Percentiles rank a stretch among this genome's conserved stretches.
phyloP scores from a whole-genome alignment of 2,888 invertebrate genomes.

The Dicranocentrus wangi region DNA sequence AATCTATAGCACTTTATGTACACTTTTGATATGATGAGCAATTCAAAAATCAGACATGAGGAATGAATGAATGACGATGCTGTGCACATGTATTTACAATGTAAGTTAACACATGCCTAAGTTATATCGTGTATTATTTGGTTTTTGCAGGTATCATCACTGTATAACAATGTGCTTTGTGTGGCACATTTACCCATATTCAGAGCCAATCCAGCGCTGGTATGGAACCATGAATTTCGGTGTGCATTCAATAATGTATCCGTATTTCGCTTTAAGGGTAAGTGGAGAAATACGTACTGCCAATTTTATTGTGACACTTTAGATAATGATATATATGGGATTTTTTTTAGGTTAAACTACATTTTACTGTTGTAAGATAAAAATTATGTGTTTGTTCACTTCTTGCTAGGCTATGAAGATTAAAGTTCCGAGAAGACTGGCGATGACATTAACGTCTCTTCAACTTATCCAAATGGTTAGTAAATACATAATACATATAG shows the following conservation, averaged over 20 bases:
- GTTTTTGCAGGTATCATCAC: constrained; percentile 57
- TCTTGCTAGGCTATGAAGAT: constrained; percentile 85
- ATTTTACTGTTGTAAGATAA: too few relatives aligned
- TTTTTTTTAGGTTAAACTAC: neutral
- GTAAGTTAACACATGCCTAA: too few relatives aligned
- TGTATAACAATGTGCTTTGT: constrained; percentile 61
- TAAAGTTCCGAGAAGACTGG: constrained; percentile 87
- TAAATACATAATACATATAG: too few relatives aligned
- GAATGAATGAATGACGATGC: too few relatives aligned
- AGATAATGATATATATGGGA: neutral
- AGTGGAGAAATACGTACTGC: constrained; percentile 20
- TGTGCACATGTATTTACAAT: too few relatives aligned
- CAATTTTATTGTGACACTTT: constrained; percentile 74
- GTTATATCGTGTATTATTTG: too few relatives aligned
- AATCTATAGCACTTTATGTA: too few relatives aligned
- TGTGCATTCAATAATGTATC: constrained; percentile 57
- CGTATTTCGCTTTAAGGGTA: constrained; percentile 64
- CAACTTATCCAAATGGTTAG: constrained; percentile 97
- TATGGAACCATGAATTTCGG: constrained; percentile 37
- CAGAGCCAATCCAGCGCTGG: constrained; percentile 60
- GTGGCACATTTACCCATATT: constrained; percentile 61
- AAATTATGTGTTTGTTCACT: neutral
- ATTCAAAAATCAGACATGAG: too few relatives aligned
- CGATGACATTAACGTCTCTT: constrained; percentile 91
- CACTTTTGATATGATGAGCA: too few relatives aligned